phyloP scores from a whole-genome alignment of 2,113 vertebrate species.

The Erythrocercus mccallii region DNA sequence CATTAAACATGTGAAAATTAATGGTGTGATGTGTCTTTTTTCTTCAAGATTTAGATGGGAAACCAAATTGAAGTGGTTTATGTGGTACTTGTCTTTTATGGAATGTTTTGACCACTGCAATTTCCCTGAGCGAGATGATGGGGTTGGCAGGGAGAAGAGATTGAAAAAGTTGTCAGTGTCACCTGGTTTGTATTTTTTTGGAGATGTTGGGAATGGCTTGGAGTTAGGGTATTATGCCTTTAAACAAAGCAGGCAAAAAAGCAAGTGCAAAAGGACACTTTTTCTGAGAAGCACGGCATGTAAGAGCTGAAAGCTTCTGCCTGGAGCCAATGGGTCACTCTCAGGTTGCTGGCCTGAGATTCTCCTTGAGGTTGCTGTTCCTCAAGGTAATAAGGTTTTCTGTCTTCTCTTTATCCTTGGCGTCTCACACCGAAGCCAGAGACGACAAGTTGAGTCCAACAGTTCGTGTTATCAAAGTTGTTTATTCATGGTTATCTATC shows the following conservation, averaged over 20 bases:
- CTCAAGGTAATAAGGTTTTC: too few species aligned
- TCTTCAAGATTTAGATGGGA: background rate
- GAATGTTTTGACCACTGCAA: rapidly evolving
- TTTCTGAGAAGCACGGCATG: background rate
- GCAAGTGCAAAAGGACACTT: background rate
- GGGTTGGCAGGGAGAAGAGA: background rate
- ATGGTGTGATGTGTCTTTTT: background rate
- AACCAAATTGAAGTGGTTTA: background rate
- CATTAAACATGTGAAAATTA: conserved; percentile 17
- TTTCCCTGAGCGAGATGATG: background rate
- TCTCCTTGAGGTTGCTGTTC: too few species aligned
- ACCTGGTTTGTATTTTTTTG: background rate
- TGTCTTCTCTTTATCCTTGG: too few species aligned
- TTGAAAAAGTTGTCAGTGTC: background rate
- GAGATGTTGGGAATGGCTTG: background rate
- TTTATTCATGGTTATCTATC: too few species aligned
- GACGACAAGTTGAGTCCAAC: too few species aligned
- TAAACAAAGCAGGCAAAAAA: background rate
- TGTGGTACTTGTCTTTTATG: background rate
- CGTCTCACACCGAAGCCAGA: too few species aligned
- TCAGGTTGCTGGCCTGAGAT: too few species aligned
- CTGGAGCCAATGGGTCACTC: background rate
- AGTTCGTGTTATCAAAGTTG: too few species aligned
- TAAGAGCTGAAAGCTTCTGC: background rate
- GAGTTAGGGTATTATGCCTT: background rate